phyloP scores from a whole-genome alignment of 2,888 invertebrate genomes.

The Clusia tigrina region DNA sequence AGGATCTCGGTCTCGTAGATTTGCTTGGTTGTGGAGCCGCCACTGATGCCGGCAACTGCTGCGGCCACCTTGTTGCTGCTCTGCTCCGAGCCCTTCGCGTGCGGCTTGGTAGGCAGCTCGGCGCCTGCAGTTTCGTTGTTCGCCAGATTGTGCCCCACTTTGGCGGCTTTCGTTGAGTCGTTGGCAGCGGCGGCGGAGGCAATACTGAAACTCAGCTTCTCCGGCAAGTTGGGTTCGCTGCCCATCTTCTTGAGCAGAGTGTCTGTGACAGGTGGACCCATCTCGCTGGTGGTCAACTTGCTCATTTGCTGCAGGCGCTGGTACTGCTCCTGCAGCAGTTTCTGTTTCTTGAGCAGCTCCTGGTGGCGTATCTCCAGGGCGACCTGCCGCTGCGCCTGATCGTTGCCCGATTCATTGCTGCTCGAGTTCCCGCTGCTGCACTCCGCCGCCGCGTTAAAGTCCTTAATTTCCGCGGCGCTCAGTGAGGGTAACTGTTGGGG shows the following conservation, averaged over 20 bases:
- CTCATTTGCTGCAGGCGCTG: constrained; percentile 88
- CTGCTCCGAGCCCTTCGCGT: constrained; percentile 39
- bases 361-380: constrained; percentile 87
- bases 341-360: constrained; percentile 86
- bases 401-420: constrained; percentile 80
- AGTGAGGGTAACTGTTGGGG: constrained; percentile 68
- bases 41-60: constrained; percentile 43
- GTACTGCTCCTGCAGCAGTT: constrained; percentile 89
- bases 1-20: constrained; percentile 94
- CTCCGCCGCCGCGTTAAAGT: constrained; percentile 40
- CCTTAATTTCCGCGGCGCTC: constrained; percentile 59
- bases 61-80: constrained; percentile 46
- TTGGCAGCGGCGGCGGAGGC: constrained; percentile 16
- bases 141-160: constrained; percentile 3
- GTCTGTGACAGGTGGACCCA: constrained; percentile 67
- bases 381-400: constrained; percentile 76
- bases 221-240: constrained; percentile 85
- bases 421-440: constrained; percentile 71
- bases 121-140: constrained; percentile 25
- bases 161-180: constrained; percentile 18
- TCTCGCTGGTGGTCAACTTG: constrained; percentile 74
- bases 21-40: constrained; percentile 73
- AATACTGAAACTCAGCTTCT: constrained; percentile 66
- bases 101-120: constrained; percentile 44
- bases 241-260: constrained; percentile 80